These are phyloP conservation scores for Oreochromis spilurus DNA, from an alignment of 2,113 vertebrate genomes.

Conservation along the genomic window DNA sequence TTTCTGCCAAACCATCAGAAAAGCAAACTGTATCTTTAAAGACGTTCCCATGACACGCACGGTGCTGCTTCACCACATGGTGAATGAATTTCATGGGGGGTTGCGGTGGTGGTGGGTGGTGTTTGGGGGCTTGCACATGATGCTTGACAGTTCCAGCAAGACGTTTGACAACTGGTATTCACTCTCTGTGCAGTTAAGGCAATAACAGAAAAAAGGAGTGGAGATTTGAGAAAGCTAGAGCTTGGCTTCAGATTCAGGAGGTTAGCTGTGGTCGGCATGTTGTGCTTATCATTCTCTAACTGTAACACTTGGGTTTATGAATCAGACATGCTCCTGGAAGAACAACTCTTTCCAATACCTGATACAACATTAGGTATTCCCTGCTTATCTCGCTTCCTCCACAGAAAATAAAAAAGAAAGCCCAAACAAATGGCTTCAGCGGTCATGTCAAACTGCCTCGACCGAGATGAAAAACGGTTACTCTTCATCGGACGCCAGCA, in stretches of 20 bases:
- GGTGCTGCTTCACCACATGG: not conserved
- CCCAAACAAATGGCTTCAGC: slow-evolving; percentile 36
- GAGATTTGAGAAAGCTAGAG: not conserved
- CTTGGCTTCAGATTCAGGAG: not conserved
- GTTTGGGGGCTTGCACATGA: not conserved
- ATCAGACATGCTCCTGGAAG: slow-evolving; percentile 30
- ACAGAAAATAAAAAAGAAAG: slow-evolving; percentile 1
- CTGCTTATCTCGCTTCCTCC: not conserved
- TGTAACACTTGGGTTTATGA: slow-evolving; percentile 23
- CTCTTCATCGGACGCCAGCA: slow-evolving; percentile 29
- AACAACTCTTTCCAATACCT: slow-evolving; percentile 15
- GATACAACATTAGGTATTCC: slow-evolving; percentile 20
- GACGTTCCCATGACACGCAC: not conserved
- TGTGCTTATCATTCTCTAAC: slow-evolving; percentile 32
- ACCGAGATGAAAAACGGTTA: slow-evolving; percentile 34
- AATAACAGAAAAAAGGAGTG: not conserved
- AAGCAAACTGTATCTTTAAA: not conserved
- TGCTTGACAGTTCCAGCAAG: slow-evolving; percentile 5
- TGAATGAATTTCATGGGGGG: not conserved
- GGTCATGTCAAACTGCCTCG: slow-evolving; percentile 60
- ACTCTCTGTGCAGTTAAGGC: not conserved
- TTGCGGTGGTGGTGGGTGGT: not conserved
- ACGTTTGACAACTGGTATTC: slow-evolving; percentile 42
- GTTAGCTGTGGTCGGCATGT: not conserved
- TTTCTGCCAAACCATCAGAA: not conserved